Base-by-base conservation (phyloP, 2,888 invertebrate genomes). In the Plagodis pulveraria region DNA sequence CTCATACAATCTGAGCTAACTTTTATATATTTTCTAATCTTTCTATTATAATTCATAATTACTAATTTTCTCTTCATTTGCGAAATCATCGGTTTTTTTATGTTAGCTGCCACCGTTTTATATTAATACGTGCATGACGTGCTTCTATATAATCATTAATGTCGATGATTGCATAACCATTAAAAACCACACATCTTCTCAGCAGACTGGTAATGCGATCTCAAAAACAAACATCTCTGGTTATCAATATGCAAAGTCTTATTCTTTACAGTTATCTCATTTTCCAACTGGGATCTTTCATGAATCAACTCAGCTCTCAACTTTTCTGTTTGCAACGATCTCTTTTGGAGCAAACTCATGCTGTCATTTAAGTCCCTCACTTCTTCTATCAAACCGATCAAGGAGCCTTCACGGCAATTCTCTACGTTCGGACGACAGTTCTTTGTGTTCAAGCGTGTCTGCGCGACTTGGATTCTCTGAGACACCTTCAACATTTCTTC, bases 171-270 rank as follows among this genome's bases (percentile, higher is more conserved):
- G 4, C 22, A 22, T 22, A 22, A 22, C 22, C 22, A 22, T 71
- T 78, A 91, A 76, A 83, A 89, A 0, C 92, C 92, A 64, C 90
- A 88, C 77, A 92, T 73, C 67, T 90, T 91, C 70, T 91, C 91
- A 46, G 91, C 90, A 0, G 90, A 89, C 59, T 91, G 90, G 61
- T 78, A 92, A 76, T 90, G 85, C 6, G 91, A 90, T 43, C 92
- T 81, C 64, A 91, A 72, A 65, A 81, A 90, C 65, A 91, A 55
- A 58, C 91, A 92, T 34, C 91, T 77, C 38, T 89, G 81, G 46
- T 91, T 84, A 62, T 92, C 91, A 8, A 91, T 70, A 59, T 85
- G 83, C 58, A 91, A 62, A 0, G 90, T 82, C 61, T 91, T 92
- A 64, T 86, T 89, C 73, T 92, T 92, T 7, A 92, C 90, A 4